Conservation (phyloP, 2,797 vertebrate genomes). For the Macrochelys suwanniensis region DNA sequence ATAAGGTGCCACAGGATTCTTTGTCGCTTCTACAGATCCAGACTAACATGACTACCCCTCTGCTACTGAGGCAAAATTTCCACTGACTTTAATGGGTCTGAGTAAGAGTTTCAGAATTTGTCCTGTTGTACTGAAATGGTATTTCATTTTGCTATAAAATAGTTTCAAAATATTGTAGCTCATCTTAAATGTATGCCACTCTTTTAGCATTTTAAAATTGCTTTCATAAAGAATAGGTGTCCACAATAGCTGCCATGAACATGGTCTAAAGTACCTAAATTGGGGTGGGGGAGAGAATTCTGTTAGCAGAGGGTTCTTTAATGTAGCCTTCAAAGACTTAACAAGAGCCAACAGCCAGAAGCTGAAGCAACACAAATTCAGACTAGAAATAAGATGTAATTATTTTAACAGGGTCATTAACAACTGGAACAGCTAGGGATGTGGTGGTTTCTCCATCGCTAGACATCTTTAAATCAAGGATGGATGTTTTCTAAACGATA, state of each 20-base stretch:
- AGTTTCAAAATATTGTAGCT: background rate
- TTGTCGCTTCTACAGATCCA: no score
- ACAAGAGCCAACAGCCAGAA: constrained; percentile 1
- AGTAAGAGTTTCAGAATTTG: background rate
- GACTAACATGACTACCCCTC: no score
- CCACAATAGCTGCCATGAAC: background rate
- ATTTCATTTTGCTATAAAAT: background rate
- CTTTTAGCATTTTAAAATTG: constrained; percentile 41
- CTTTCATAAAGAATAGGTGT: background rate
- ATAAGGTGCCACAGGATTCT: no score
- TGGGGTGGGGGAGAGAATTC: background rate
- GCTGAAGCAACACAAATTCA: background rate
- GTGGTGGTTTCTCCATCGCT: background rate
- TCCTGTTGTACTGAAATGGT: background rate
- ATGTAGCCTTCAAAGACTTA: background rate
- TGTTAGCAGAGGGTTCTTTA: background rate
- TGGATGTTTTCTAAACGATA: constrained; percentile 12
- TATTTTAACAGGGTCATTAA: background rate
- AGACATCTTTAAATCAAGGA: background rate
- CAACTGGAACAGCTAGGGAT: background rate
- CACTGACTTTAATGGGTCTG: background rate
- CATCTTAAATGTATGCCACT: background rate
- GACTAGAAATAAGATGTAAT: background rate
- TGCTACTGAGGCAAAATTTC: background rate
- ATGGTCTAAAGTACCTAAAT: background rate